These are phyloP conservation scores for Sebastolobus alascanus DNA, from an alignment of 2,797 vertebrate species.

Conservation along the genomic window DNA sequence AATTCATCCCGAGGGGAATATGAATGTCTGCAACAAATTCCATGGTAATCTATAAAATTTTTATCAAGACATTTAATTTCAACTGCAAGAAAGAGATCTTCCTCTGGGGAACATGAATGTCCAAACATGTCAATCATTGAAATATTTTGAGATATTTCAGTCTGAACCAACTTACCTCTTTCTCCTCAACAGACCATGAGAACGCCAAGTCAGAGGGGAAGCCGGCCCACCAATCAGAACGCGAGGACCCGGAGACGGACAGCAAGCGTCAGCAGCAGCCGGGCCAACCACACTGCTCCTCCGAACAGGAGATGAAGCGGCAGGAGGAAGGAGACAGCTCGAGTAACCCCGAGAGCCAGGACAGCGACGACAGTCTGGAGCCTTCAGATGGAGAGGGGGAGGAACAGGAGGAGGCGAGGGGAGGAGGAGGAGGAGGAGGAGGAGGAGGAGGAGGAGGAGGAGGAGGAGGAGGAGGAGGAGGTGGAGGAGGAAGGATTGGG, in stretches of 20 bases:
- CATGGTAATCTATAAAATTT: background rate
- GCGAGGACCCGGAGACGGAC: constrained; percentile 92
- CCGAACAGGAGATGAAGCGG: constrained; percentile 93
- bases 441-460: constrained; percentile 72
- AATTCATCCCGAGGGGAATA: background rate
- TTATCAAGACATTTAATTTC: background rate
- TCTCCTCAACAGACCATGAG: constrained; percentile 91
- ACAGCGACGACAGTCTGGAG: constrained; percentile 97
- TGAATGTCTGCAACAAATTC: background rate
- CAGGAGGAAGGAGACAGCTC: constrained; percentile 96
- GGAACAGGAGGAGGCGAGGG: constrained; percentile 87
- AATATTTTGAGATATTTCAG: background rate
- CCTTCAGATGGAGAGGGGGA: constrained; percentile 93
- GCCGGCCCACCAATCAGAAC: constrained; percentile 90
- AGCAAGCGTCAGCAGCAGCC: constrained; percentile 91
- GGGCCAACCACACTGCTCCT: constrained; percentile 86
- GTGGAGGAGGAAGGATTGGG: constrained; percentile 76
- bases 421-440: constrained; percentile 82
- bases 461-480: constrained; percentile 73
- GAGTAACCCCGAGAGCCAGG: constrained; percentile 97
- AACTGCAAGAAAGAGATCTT: background rate
- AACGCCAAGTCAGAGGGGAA: constrained; percentile 95
- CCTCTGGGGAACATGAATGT: background rate
- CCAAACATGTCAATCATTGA: background rate
- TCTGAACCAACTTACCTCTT: constrained; percentile 3